A percentile compares a stretch with the other conserved stretches of the same genome.
These are phyloP conservation scores for Poecile montanus DNA, from an alignment of 2,797 vertebrate genomes.

Conservation along the genomic window DNA sequence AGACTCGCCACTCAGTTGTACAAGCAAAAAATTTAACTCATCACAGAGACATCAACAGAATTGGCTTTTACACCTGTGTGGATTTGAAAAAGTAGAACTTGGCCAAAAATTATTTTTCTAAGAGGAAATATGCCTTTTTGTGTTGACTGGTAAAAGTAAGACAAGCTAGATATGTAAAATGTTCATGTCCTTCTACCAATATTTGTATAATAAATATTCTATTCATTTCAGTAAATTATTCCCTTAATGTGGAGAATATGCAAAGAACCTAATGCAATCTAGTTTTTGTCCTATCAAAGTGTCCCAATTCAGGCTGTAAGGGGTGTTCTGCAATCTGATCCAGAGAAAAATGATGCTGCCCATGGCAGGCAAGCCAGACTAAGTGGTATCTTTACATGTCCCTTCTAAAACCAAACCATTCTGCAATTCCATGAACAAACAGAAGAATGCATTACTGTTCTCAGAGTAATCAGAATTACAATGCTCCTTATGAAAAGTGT, in stretches of 20 bases:
- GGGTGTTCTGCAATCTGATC: not conserved
- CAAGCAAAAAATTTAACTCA: not conserved
- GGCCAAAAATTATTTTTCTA: not conserved
- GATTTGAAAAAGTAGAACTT: not conserved
- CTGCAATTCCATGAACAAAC: not conserved
- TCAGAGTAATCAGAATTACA: not conserved
- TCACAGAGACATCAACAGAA: not conserved
- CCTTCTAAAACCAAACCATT: not conserved
- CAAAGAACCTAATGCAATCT: not conserved
- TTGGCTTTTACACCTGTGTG: not conserved
- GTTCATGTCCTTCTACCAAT: not conserved
- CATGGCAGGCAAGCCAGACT: not conserved
- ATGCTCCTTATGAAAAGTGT: not conserved
- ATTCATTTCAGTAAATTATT: not conserved
- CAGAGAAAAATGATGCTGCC: not conserved
- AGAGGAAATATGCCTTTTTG: not conserved
- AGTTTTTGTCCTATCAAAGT: not conserved
- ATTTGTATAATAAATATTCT: not conserved
- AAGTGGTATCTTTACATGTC: not conserved
- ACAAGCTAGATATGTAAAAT: not conserved
- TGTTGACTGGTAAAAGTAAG: not conserved
- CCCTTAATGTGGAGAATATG: not conserved
- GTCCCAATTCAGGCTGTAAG: not conserved
- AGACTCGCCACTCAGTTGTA: not conserved
- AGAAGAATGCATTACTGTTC: not conserved